A percentile compares a stretch with the other conserved stretches of the same genome.
phyloP scores from a whole-genome alignment of 2,888 invertebrate species.

The Teinopalpus imperialis region DNA sequence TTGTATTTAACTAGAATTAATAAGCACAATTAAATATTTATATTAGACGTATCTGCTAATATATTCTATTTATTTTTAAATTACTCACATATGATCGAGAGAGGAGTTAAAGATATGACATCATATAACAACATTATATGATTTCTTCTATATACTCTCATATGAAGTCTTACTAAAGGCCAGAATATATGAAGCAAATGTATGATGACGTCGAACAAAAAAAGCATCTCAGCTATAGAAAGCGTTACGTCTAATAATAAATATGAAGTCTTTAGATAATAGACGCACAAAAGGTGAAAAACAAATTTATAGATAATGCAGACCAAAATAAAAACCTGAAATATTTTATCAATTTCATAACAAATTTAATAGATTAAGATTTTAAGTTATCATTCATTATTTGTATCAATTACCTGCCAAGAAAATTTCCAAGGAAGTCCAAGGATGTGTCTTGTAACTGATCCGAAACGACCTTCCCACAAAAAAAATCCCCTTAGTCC shows the following conservation, averaged over 20 bases:
- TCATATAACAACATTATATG: slow-evolving; percentile 46
- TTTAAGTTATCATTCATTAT: no score
- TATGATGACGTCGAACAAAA: slow-evolving; percentile 46
- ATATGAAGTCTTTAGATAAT: slow-evolving; percentile 39
- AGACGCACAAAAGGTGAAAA: slow-evolving; percentile 49
- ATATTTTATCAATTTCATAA: background rate
- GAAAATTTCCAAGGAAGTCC: slow-evolving; percentile 17
- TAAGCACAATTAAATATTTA: no score
- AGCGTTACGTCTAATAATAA: slow-evolving; percentile 40
- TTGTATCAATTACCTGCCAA: slow-evolving; percentile 37
- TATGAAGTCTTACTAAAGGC: slow-evolving; percentile 54
- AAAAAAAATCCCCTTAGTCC: slow-evolving; percentile 8
- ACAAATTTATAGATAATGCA: slow-evolving; percentile 50
- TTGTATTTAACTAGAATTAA: slow-evolving; percentile 39
- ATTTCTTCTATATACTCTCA: slow-evolving; percentile 53
- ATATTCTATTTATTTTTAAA: background rate
- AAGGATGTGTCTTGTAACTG: slow-evolving; percentile 9
- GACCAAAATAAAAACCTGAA: slow-evolving; percentile 51
- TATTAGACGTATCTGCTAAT: no score
- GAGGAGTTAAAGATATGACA: slow-evolving; percentile 46
- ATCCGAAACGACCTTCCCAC: slow-evolving; percentile 15
- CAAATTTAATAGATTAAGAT: no score
- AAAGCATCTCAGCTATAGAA: slow-evolving; percentile 45
- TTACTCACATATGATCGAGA: slow-evolving; percentile 53
- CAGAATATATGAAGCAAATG: slow-evolving; percentile 55